Base-by-base conservation (phyloP, 2,888 invertebrate genomes). In the Coecobrya sp. region DNA sequence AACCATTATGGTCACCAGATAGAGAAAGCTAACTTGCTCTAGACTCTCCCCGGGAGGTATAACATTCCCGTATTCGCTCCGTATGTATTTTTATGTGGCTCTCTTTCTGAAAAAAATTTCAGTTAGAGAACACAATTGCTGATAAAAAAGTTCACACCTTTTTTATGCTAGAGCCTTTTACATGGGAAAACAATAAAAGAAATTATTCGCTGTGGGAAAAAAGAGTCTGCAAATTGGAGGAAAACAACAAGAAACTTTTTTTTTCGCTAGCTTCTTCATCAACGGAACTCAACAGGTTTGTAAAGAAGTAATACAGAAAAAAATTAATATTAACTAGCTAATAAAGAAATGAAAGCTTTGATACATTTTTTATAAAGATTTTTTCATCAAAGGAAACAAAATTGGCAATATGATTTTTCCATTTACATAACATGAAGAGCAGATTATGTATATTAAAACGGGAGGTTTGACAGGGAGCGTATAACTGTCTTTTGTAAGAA, bases 261-360 rank as follows among this genome's bases (percentile, higher is more conserved):
- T 36, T 42, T 7, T 70, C 19, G 19, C 42, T 70, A 65, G 19
- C 10, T 11, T 25, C 62, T 8, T 70, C 36, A 42, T 42, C 70
- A 70, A 7, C 7, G 70, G 10, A 2, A n/a, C 30, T 73, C 73
- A 73, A 73, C 76, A 76, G 76, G 76, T 76, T 76, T 49, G 76
- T 76, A 49, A 1, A 76, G 19, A 49, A 49, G 25, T 70, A 36
- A 36, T 7, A 7, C 36, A 4, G n/a, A n/a, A n/a, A 36, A 36
- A 36, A 7, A 36, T 36, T 36, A 36, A 36, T 36, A 36, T 36
- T 36, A 36, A 36, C 36, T 2, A 4, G 36, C 36, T 36, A 36
- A 36, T 36, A 36, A 36, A 7, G 36, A 36, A 36, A 2, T 36
- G 36, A 36, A 36, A n/a, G 19, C 55, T 0, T 16, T 55, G 0